These are phyloP conservation scores for Hozukius guyotensis DNA, from an alignment of 2,797 vertebrate species.

Conservation along the genomic window DNA sequence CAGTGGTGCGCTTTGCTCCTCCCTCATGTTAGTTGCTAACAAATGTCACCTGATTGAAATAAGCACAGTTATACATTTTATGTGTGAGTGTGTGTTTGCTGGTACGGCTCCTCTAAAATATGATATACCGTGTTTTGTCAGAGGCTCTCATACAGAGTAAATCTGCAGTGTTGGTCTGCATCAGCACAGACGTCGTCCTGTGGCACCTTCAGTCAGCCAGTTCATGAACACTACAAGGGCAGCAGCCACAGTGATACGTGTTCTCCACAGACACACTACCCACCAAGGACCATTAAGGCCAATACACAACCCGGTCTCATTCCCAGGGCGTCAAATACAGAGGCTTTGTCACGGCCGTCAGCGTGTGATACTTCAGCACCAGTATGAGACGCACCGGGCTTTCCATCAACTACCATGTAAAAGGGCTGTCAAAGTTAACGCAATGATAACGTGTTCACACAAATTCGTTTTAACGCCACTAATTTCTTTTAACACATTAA, in stretches of 20 bases:
- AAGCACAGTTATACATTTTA: slow-evolving; percentile 76
- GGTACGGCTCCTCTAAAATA: slow-evolving; percentile 74
- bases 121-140: slow-evolving; percentile 70
- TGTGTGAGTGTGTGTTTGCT: slow-evolving; percentile 63
- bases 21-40: slow-evolving; percentile 88
- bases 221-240: slow-evolving; percentile 34
- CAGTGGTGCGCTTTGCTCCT: slow-evolving; percentile 82
- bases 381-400: not conserved
- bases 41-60: slow-evolving; percentile 91
- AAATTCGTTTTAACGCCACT: too few relatives aligned
- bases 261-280: slow-evolving; percentile 1
- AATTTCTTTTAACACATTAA: too few relatives aligned
- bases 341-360: not conserved
- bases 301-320: not conserved
- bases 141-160: slow-evolving; percentile 20
- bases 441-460: too few relatives aligned
- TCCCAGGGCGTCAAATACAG: not conserved
- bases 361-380: not conserved
- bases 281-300: not conserved
- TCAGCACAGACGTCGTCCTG: slow-evolving; percentile 23
- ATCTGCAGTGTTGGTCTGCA: slow-evolving; percentile 44
- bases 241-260: not conserved
- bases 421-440: too few relatives aligned
- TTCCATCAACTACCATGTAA: not conserved
- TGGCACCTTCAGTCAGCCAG: slow-evolving; percentile 12